A percentile compares a stretch with the other conserved stretches of the same genome.
phyloP scores from a whole-genome alignment of 1,140 invertebrate genomes.

The Drosophila kurseongensis region DNA sequence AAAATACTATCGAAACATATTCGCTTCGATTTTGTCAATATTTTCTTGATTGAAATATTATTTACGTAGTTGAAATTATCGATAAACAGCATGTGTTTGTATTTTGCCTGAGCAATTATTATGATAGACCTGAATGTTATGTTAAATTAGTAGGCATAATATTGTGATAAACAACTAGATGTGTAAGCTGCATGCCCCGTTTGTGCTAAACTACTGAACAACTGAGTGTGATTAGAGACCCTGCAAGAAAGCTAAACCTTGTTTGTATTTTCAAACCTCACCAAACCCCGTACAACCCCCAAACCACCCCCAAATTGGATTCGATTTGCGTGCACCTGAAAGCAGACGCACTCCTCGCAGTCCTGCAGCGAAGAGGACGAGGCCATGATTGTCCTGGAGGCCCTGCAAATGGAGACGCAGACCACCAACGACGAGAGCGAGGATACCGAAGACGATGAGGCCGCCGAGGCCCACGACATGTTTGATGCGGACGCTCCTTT shows the following conservation, averaged over 20 bases:
- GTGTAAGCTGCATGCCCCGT: slow-evolving; percentile 61
- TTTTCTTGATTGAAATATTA: slow-evolving; percentile 53
- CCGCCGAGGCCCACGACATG: slow-evolving; percentile 73
- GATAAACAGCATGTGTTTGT: slow-evolving; percentile 48
- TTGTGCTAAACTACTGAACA: slow-evolving; percentile 46
- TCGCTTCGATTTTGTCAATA: slow-evolving; percentile 44
- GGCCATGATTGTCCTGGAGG: slow-evolving; percentile 65
- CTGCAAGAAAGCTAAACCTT: slow-evolving; percentile 70
- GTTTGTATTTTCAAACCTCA: slow-evolving; percentile 56
- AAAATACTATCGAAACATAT: slow-evolving; percentile 40
- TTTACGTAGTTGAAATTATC: slow-evolving; percentile 37
- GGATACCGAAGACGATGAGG: slow-evolving; percentile 62
- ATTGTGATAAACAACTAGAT: slow-evolving; percentile 53
- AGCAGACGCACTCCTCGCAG: slow-evolving; percentile 67
- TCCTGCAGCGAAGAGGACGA: slow-evolving; percentile 80
- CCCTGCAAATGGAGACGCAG: slow-evolving; percentile 56
- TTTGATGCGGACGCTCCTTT: slow-evolving; percentile 72
- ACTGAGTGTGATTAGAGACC: slow-evolving; percentile 46
- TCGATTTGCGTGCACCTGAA: slow-evolving; percentile 22
- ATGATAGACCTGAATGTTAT: slow-evolving; percentile 31
- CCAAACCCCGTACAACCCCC: slow-evolving; percentile 18
- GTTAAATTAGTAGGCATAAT: slow-evolving; percentile 47
- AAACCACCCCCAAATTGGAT: slow-evolving; percentile 24
- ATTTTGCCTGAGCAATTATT: slow-evolving; percentile 31
- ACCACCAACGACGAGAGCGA: slow-evolving; percentile 65